These are phyloP conservation scores for Oreortyx pictus DNA, from an alignment of 2,797 vertebrate species.

Conservation along the genomic window DNA sequence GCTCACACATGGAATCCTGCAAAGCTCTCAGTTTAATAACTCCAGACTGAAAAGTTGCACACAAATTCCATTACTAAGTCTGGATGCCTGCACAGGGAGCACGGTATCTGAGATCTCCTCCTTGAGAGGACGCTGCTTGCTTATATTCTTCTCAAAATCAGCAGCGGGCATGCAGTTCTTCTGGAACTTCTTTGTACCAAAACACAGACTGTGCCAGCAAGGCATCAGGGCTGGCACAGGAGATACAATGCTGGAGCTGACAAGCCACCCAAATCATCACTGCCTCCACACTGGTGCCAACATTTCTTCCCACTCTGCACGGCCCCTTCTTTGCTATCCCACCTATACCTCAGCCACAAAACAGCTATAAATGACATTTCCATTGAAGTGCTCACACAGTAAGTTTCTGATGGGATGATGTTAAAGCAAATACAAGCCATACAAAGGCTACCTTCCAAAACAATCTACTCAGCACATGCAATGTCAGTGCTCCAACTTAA, in stretches of 20 bases:
- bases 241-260: background rate
- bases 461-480: background rate
- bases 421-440: background rate
- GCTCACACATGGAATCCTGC: background rate
- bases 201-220: background rate
- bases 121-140: background rate
- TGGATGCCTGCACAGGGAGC: rapidly evolving
- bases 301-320: background rate
- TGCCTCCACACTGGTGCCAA: background rate
- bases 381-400: background rate
- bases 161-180: background rate
- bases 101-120: background rate
- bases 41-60: background rate
- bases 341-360: background rate
- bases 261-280: background rate
- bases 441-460: background rate
- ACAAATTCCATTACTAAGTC: background rate
- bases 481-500: background rate
- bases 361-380: background rate
- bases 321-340: background rate
- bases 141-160: background rate
- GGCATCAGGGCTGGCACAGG: background rate
- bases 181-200: background rate
- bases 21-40: background rate
- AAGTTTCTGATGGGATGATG: background rate